phyloP scores from a whole-genome alignment of 2,113 vertebrate species.

The Pluvialis apricaria region DNA sequence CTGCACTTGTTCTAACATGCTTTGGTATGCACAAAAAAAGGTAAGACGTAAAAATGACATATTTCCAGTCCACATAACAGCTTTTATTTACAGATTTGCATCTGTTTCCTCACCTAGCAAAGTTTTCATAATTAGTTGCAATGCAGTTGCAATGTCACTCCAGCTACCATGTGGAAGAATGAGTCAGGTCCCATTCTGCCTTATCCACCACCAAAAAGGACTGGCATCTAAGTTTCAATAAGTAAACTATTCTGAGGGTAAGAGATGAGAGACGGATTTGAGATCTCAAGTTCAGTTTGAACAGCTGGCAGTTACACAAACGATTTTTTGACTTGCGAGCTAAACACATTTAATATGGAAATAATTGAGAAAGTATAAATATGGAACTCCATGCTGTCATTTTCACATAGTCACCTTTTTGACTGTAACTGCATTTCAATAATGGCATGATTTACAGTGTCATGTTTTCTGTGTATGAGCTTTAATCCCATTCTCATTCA shows the following conservation, averaged over 20 bases:
- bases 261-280: not conserved
- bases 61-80: not conserved
- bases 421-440: not conserved
- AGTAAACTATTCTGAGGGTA: not conserved
- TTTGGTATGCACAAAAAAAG: not conserved
- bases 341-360: not conserved
- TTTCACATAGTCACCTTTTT: slow-evolving; percentile 7
- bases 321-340: not conserved
- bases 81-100: not conserved
- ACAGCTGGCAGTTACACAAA: not conserved
- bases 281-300: not conserved
- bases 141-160: not conserved
- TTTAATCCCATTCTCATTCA: not conserved
- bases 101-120: not conserved
- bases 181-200: not conserved
- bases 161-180: not conserved
- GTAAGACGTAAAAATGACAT: not conserved
- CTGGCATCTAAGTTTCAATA: not conserved
- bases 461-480: not conserved
- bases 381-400: not conserved
- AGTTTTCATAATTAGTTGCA: not conserved
- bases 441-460: not conserved
- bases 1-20: not conserved
- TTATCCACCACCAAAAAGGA: not conserved
- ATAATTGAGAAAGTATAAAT: not conserved